These are phyloP conservation scores for Glossophaga mutica DNA, from an alignment of 2,797 vertebrate genomes.

Conservation along the genomic window DNA sequence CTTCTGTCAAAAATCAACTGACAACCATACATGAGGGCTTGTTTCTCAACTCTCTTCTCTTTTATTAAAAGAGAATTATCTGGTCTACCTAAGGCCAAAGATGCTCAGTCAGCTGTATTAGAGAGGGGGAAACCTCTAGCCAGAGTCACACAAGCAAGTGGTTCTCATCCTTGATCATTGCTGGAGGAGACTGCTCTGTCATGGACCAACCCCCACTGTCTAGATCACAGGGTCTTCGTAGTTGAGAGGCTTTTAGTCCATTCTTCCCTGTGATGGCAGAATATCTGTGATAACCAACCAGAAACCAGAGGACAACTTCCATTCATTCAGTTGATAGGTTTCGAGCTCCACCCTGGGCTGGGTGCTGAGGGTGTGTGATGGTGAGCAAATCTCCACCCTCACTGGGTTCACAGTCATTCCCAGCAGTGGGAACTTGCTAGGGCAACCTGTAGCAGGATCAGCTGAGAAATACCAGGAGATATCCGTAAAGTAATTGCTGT, in stretches of 20 bases:
- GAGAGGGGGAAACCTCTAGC: not conserved
- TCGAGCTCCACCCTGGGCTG: not conserved
- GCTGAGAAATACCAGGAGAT: not conserved
- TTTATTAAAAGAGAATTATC: not conserved
- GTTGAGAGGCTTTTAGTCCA: not conserved
- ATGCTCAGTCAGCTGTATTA: not conserved
- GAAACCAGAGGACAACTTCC: not conserved
- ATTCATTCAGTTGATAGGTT: not conserved
- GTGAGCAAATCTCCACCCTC: not conserved
- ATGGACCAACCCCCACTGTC: not conserved
- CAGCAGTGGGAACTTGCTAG: not conserved
- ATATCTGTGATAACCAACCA: not conserved
- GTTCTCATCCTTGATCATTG: not conserved
- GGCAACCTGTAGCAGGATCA: not conserved
- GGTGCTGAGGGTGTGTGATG: not conserved
- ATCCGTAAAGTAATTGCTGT: not conserved
- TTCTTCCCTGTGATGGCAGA: not conserved
- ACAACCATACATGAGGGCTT: not conserved
- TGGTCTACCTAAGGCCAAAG: not conserved
- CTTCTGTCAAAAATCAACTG: not conserved
- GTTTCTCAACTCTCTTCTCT: not conserved
- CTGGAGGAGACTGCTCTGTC: not conserved
- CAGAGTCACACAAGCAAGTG: not conserved
- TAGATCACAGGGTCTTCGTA: not conserved
- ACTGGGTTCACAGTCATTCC: not conserved